Evolutionary conservation across 1,140 invertebrate genomes (phyloP), one percentile per base, ranked within the genome.

Genomic region (Ganaspis sp.): DNA sequence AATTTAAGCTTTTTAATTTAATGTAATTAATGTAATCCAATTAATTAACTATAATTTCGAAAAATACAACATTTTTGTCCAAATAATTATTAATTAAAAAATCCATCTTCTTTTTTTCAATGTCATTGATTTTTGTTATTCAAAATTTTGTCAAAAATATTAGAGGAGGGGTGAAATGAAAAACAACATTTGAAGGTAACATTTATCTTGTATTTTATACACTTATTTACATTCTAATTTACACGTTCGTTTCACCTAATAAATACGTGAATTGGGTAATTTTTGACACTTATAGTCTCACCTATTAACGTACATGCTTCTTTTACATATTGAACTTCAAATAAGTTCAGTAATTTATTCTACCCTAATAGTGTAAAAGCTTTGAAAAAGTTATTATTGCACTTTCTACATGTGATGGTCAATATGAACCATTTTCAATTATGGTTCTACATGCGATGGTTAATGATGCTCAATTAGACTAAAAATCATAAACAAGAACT

Each of bases 151-250:
- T 15, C 1, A 34, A 64, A 12, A 29, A 64, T 15, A 29, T 29
- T 34, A 9, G 2, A 15, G 5, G 11, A 29, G 11, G 26, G 21
- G 4, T 11, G 23, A 64, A 64, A 12, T 29, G 29, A 64, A 29
- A 64, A n/a, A 34, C 11, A 64, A 29, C n/a, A n/a, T n/a, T 64
- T 64, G 11, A 15, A 26, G 23, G 23, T 29, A 64, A 64, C 58
- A 73, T 70, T 42, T 70, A 8, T 70, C 78, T 83, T 54, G 42
- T 74, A 81, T 82, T 88, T 86, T 90, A 88, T 90, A 90, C 89
- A 91, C 84, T 88, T 91, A 91, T 91, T 91, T 91, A 91, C 90
- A 91, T 72, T 72, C 87, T 91, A 90, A 89, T 90, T 89, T 90
- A 90, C 89, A 90, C 81, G 77, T 84, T 81, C 77, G 38, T 53